phyloP scores from a whole-genome alignment of 2,888 invertebrate species.

The Amitus sp. region DNA sequence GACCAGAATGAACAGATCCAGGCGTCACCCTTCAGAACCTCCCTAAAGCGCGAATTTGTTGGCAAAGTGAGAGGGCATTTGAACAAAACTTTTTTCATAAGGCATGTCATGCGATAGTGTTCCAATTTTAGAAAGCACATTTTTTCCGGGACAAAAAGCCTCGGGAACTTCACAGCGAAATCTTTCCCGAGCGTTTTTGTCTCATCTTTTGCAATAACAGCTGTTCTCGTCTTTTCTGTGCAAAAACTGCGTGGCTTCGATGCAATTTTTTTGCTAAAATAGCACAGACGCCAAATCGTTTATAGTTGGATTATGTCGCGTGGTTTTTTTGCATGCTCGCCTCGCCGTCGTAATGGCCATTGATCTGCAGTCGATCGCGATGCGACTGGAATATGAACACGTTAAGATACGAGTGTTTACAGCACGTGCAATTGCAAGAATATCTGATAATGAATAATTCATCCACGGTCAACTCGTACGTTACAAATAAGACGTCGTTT shows the following conservation, averaged over 20 bases:
- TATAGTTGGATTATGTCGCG: conserved; percentile 12
- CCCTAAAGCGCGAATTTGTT: too few species aligned
- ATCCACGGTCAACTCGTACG: not conserved
- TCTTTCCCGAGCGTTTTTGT: conserved; percentile 29
- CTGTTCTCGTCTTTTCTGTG: conserved; percentile 36
- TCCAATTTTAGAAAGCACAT: not conserved
- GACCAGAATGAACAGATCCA: too few species aligned
- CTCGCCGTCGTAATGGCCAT: conserved; percentile 23
- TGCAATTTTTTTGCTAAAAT: conserved; percentile 28
- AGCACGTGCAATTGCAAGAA: not conserved
- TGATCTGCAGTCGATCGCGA: not conserved
- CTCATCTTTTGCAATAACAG: conserved; percentile 33
- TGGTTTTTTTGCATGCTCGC: conserved; percentile 32
- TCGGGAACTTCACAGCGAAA: conserved; percentile 25
- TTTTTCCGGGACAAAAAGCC: conserved; percentile 4
- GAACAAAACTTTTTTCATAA: conserved; percentile 4
- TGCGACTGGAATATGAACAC: not conserved
- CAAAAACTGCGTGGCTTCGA: conserved; percentile 29
- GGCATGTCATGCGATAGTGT: conserved; percentile 1
- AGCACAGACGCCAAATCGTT: conserved; percentile 21
- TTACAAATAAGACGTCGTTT: not conserved
- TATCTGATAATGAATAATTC: not conserved
- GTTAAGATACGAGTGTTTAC: not conserved
- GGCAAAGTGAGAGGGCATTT: not conserved
- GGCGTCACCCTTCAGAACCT: too few species aligned